Base-by-base conservation (phyloP, 2,113 vertebrate species). In the Nothocercus nigrocapillus region DNA sequence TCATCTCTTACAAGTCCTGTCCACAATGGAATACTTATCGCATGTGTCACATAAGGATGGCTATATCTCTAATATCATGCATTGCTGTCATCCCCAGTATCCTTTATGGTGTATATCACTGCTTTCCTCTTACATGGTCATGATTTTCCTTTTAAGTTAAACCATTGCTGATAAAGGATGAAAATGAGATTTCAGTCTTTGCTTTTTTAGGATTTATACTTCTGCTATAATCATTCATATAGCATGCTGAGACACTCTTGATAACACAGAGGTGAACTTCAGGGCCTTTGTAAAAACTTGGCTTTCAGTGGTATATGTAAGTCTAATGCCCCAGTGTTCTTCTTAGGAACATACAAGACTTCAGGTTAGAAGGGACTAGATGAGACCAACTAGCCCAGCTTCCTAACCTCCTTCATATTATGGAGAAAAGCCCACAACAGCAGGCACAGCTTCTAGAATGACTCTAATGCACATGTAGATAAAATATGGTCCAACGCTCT, bases 41-140 rank as follows among this genome's bases (percentile, higher is more conserved):
- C 13, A 85, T 97, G 28, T 99, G 97, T 64, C 89, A 95, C 14
- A 42, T 93, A 9, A 98, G 99, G 30, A 88, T 97, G 79, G 20
- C 45, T 32, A 97, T 99, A 88, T 95, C 98, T 44, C 3, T 62
- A 7, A 28, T 99, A 22, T 98, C 99, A 34, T 69, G 93, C 2
- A 20, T 98, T 78, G 98, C 98, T 7, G 94, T 98, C 16, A 28
- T 99, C 73, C 98, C 98, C 82, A 99, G 99, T 99, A 99, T 99
- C 99, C 99, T 99, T 99, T 98, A 24, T 7, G 6, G 21, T 42
- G 5, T 45, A 18, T 81, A 30, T 58, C 56, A 38, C 0, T 1
- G 24, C 64, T 69, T 67, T 89, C 28, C 28, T 42, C 84, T 53
- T 53, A 32, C 42, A 56, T 0, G 0, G 20, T 64, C 83, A 45